These are phyloP conservation scores for Macaria notata DNA, from an alignment of 2,888 invertebrate species.

Conservation along the genomic window DNA sequence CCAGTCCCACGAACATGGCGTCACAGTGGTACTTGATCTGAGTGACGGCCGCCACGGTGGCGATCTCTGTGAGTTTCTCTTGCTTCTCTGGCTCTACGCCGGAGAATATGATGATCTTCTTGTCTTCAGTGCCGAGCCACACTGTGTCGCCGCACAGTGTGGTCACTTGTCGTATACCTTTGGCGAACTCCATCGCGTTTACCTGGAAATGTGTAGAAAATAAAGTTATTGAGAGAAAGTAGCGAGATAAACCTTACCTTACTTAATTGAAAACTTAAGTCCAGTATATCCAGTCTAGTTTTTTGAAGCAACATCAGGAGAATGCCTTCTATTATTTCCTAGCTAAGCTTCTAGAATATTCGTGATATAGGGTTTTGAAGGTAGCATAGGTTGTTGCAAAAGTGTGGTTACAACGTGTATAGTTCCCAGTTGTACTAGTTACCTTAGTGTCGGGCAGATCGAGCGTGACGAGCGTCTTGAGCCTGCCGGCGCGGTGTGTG, in stretches of 20 bases:
- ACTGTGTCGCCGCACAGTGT: conserved; percentile 86
- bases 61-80: conserved; percentile 86
- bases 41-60: conserved; percentile 86
- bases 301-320: too few species aligned
- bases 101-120: conserved; percentile 90
- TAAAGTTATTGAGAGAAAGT: too few species aligned
- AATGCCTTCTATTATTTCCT: too few species aligned
- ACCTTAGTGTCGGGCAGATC: conserved; percentile 91
- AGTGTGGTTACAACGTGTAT: too few species aligned
- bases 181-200: conserved; percentile 92
- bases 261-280: too few species aligned
- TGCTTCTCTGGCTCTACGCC: conserved; percentile 94
- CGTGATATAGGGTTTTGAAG: too few species aligned
- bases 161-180: conserved; percentile 83
- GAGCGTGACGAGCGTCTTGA: conserved; percentile 89
- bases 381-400: too few species aligned
- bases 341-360: too few species aligned
- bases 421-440: background rate
- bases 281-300: too few species aligned
- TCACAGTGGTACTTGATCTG: conserved; percentile 94
- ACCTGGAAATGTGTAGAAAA: conserved; percentile 60
- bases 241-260: too few species aligned
- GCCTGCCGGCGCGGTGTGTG: conserved; percentile 87
- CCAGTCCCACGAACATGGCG: conserved; percentile 93
- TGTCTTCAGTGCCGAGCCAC: conserved; percentile 96